Evolutionary conservation across 2,888 invertebrate genomes (phyloP), one percentile per base, ranked within the genome.

Genomic region (Melolontha melolontha): DNA sequence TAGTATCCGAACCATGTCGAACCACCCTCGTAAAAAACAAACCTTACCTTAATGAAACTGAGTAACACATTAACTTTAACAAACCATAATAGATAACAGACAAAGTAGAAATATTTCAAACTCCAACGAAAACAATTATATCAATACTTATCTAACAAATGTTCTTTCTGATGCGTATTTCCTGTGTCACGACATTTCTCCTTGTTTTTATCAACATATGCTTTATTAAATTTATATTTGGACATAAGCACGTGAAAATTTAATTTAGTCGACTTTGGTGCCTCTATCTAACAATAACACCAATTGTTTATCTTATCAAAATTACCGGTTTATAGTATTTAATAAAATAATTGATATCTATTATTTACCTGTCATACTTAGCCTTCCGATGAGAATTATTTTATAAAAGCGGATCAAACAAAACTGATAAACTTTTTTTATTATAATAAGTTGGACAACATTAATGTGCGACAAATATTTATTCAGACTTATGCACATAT

Each of bases 311-410:
- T 59, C 66, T 55, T 68, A 64, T 64, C 63, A 63, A 67, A 67
- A 62, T 67, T 51, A 52, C 41, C 16, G 42, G 51, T 67, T 67
- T 62, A 44, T 67, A 63, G 66, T 63, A 52, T 67, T 67, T 66
- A 66, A 66, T 66, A 50, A 66, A 66, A 66, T 66, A 66, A 59
- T 66, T 66, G 54, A 66, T 66, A 55, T 55, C 66, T 55, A 42
- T 41, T 66, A 66, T 66, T 66, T 66, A 17, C 66, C 66, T 49
- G 55, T 55, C 66, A 41, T 40, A 47, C 14, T 66, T 55, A 41
- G 50, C 50, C 54, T 54, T 40, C 44, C 64, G 40, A 44, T 52
- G 52, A 44, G 52, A 54, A 54, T 51, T 54, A 54, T 64, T 54
- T 52, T 54, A 54, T 64, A 52, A 57, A 54, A 41, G 49, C 16